phyloP scores from a whole-genome alignment of 2,797 vertebrate genomes.

The Amblyraja radiata region DNA sequence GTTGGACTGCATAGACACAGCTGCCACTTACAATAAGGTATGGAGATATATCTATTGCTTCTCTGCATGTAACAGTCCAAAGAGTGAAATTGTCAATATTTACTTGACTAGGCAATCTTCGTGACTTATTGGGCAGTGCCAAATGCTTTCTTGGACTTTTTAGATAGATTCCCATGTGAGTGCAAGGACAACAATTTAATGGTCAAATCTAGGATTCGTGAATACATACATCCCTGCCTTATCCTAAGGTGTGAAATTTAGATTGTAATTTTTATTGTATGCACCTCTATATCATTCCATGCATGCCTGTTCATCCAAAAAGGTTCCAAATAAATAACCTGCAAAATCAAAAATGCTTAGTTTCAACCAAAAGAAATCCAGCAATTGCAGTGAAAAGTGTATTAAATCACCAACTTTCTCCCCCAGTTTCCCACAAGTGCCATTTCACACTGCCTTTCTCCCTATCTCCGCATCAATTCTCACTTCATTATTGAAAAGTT shows the following conservation, averaged over 20 bases:
- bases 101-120: background rate
- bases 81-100: background rate
- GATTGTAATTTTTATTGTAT: background rate
- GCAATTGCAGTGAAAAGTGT: background rate
- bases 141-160: background rate
- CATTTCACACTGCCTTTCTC: background rate
- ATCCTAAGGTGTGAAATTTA: background rate
- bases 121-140: background rate
- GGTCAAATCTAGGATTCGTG: background rate
- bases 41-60: background rate
- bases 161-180: background rate
- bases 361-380: background rate
- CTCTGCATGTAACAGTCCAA: background rate
- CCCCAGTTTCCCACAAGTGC: background rate
- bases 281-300: background rate
- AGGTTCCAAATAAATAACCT: background rate
- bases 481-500: background rate
- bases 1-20: background rate
- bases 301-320: background rate
- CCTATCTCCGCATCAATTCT: background rate
- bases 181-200: background rate
- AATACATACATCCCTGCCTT: background rate
- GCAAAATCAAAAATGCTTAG: background rate
- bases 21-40: background rate
- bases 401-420: no score